Evolutionary conservation across 1,140 invertebrate genomes (phyloP).

Genomic region (Dreissena polymorpha): DNA sequence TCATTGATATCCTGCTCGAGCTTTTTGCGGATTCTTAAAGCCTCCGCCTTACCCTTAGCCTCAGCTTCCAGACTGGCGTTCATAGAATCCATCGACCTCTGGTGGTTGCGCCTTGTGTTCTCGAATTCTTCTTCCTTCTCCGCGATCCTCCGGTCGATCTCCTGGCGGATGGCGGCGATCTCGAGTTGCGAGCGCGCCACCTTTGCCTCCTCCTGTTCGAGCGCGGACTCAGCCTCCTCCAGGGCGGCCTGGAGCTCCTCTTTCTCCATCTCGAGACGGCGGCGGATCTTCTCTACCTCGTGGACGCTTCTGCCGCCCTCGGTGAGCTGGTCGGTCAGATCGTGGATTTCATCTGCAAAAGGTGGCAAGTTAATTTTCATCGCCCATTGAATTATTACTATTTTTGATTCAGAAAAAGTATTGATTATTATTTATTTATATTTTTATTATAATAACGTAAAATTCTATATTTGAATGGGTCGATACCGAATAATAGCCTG

Average conservation of each 20-base stretch:
- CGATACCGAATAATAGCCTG: too few species aligned
- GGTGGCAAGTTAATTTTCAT: background rate
- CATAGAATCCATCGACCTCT: conserved; percentile 99
- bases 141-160: conserved; percentile 97
- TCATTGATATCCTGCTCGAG: conserved; percentile 99
- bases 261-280: conserved; percentile 98
- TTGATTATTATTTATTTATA: too few species aligned
- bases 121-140: conserved; percentile 99
- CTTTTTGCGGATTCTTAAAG: conserved; percentile 99
- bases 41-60: conserved; percentile 99
- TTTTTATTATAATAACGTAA: too few species aligned
- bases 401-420: too few species aligned
- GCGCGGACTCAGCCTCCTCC: conserved; percentile 98
- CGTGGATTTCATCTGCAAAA: conserved; percentile 95
- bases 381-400: too few species aligned
- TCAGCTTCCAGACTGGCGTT: conserved; percentile 99
- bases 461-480: too few species aligned
- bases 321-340: conserved; percentile 98
- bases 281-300: conserved; percentile 98
- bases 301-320: conserved; percentile 96
- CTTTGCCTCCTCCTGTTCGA: conserved; percentile 90
- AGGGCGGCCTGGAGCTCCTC: conserved; percentile 99
- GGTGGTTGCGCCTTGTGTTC: conserved; percentile 99
- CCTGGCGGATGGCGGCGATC: conserved; percentile 97
- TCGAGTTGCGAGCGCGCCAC: conserved; percentile 97